phyloP scores from a whole-genome alignment of 2,113 vertebrate species.

The Amphiprion percula region DNA sequence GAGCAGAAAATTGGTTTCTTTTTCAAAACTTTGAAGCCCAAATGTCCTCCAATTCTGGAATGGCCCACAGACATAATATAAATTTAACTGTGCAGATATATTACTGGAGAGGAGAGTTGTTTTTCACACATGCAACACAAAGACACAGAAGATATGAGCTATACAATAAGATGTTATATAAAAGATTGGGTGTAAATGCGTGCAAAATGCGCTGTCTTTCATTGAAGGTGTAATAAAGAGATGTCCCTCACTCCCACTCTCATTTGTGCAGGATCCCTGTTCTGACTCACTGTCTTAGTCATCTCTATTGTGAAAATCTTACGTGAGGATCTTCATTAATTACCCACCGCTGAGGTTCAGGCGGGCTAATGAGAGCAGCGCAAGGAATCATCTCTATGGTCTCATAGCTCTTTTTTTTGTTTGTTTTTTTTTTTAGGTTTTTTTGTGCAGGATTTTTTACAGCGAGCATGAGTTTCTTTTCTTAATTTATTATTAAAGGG shows the following conservation, averaged over 20 bases:
- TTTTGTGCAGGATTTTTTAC: not conserved
- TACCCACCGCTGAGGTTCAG: constrained; percentile 17
- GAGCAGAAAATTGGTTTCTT: too few relatives aligned
- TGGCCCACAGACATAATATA: too few relatives aligned
- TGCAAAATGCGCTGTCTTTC: not conserved
- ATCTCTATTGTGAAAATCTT: constrained; percentile 25
- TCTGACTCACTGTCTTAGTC: constrained; percentile 24
- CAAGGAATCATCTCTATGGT: not conserved
- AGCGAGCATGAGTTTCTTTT: too few relatives aligned
- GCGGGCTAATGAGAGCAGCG: constrained; percentile 9
- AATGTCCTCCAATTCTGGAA: too few relatives aligned
- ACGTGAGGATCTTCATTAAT: constrained; percentile 35
- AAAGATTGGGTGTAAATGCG: not conserved
- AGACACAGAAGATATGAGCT: not conserved
- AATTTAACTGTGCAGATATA: not conserved
- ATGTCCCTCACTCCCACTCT: constrained; percentile 8
- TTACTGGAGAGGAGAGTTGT: not conserved
- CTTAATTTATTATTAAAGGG: constrained; percentile 2
- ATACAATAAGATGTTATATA: not conserved
- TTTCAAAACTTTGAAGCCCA: too few relatives aligned
- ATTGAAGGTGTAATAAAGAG: constrained; percentile 37
- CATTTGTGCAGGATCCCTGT: constrained; percentile 8
- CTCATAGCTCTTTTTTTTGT: not conserved
- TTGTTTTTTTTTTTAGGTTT: not conserved
- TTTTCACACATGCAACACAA: not conserved